Evolutionary conservation across 2,113 vertebrate genomes (phyloP), one percentile per base, ranked within the genome.

Genomic region (Tachycineta bicolor): DNA sequence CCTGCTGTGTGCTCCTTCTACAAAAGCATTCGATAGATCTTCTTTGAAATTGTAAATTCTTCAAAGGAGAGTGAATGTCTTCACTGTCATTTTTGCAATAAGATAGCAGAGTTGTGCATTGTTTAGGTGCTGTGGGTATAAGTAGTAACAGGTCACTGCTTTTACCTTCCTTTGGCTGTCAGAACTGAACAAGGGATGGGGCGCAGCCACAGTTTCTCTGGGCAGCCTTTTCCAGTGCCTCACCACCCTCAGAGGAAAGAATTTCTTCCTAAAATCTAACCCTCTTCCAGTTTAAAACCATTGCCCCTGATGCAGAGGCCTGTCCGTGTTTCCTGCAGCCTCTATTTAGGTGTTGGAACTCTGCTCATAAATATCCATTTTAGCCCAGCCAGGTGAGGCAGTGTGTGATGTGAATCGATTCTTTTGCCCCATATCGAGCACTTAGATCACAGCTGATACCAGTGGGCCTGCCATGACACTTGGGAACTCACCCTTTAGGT

Each of bases 401-500:
- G 6, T 3, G 23, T 18, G 29, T 13, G 41, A 44, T 5, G 13
- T 3, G 22, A 64, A 53, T 21, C 13, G 2, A n/a, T 14, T 10
- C 12, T 49, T 37, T n/a, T 28, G 6, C 34, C 47, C 41, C 14
- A 18, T 9, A 2, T 6, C 43, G n/a, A 25, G 49, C 21, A 9
- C 37, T 49, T 11, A 4, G 44, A 8, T 52, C 14, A 26, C 22
- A 60, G 9, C 25, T 50, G 59, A 4, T 8, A 14, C 11, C 17
- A 9, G 1, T 22, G 28, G 31, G 10, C 24, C 37, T 81, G 26
- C 21, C 19, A 5, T 1, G 8, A 19, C 29, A 12, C 24, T 25
- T 44, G 1, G 3, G n/a, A 52, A 12, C n/a, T 14, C 9, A 1
- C 22, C 7, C 12, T 52, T 29, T 0, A 6, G 23, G 14, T 8